A percentile compares a stretch with the other conserved stretches of the same genome.
Evolutionary conservation across 2,888 invertebrate species (phyloP).

Genomic region (Patella depressa): DNA sequence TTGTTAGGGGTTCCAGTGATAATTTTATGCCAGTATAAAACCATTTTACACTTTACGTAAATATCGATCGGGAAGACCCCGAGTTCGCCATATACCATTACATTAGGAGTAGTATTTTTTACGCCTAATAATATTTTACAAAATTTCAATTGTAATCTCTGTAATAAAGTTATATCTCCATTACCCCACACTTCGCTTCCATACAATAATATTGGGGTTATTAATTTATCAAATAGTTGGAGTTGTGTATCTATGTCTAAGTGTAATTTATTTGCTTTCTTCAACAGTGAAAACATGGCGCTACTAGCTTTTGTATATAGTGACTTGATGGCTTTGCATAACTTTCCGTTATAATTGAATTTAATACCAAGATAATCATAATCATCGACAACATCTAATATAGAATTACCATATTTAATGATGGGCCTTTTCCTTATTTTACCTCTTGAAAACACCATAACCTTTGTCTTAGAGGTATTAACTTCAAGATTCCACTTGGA

Average conservation of each 20-base stretch:
- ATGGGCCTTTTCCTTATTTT: constrained; percentile 6
- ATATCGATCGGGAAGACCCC: not conserved
- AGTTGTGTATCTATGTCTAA: constrained; percentile 9
- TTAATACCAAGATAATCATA: constrained; percentile 16
- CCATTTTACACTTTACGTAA: not conserved
- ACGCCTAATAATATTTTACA: no score
- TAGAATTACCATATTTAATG: constrained; percentile 4
- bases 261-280: constrained; percentile 13
- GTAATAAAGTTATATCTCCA: constrained; percentile 10
- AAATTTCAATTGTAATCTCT: constrained; percentile 4
- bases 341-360: constrained; percentile 16
- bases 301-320: constrained; percentile 12
- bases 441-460: constrained; percentile 26
- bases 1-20: not conserved
- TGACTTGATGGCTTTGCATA: constrained; percentile 11
- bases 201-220: constrained; percentile 11
- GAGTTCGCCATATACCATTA: not conserved
- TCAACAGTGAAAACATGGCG: constrained; percentile 15
- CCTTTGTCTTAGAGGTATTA: constrained; percentile 31
- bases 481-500: constrained; percentile 24
- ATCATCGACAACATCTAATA: not conserved
- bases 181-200: constrained; percentile 21
- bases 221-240: constrained; percentile 16
- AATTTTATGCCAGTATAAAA: not conserved
- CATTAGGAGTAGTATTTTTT: not conserved